phyloP scores from a whole-genome alignment of 35 echinoderm and acorn worm species.

The Strongylocentrotus purpuratus region DNA sequence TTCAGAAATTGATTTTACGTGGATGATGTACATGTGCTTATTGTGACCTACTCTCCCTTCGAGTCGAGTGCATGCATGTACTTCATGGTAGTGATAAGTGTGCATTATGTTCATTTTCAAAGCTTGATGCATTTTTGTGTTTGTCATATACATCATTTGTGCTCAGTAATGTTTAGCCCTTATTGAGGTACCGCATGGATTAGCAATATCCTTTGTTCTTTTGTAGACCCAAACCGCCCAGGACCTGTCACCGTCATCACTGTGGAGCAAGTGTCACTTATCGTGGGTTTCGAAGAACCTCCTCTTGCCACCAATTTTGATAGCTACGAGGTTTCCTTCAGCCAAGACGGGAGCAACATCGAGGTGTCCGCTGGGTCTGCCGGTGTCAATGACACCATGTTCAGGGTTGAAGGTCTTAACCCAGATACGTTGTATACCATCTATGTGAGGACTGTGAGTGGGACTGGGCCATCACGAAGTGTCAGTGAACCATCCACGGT shows the following conservation, averaged over 20 bases:
- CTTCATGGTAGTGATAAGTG: too few species aligned
- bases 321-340: background rate
- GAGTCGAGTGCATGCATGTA: too few species aligned
- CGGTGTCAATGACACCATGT: background rate
- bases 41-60: too few species aligned
- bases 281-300: background rate
- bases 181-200: background rate
- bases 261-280: background rate
- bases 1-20: too few species aligned
- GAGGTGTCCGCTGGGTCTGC: background rate
- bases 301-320: background rate
- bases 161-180: too few species aligned
- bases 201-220: background rate
- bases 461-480: background rate
- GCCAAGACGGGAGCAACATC: background rate
- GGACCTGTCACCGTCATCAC: background rate
- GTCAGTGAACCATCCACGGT: background rate
- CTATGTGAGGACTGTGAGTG: background rate
- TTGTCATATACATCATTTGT: too few species aligned
- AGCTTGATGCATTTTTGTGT: too few species aligned
- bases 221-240: slow-evolving; percentile 2
- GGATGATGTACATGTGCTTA: too few species aligned
- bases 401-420: background rate
- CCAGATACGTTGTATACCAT: slow-evolving; percentile 9
- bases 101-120: too few species aligned